Evolutionary conservation across 2,797 vertebrate genomes (phyloP).

Genomic region (Paratrypauchen microcephalus): DNA sequence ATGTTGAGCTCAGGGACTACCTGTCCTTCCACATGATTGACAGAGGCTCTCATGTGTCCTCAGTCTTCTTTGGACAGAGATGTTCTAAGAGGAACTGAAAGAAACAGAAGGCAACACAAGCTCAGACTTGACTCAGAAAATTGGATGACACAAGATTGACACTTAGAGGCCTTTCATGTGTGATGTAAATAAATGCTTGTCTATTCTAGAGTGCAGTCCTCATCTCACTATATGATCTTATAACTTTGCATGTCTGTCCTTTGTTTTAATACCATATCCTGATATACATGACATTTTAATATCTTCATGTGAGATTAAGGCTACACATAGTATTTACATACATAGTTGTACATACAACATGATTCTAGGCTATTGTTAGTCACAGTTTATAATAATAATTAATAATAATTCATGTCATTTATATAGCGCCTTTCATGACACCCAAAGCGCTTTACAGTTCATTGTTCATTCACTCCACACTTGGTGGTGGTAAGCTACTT

Average conservation of each 20-base stretch:
- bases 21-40: constrained; percentile 16
- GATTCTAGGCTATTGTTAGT: constrained; percentile 2
- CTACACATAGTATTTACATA: no score
- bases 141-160: constrained; percentile 6
- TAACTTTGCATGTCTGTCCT: background rate
- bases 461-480: no score
- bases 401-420: no score
- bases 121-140: background rate
- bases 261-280: constrained; percentile 41
- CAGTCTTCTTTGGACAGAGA: constrained; percentile 1
- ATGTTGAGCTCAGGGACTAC: constrained; percentile 6
- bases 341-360: background rate
- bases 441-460: no score
- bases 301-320: constrained; percentile 31
- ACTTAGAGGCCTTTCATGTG: background rate
- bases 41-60: constrained; percentile 8
- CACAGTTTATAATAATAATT: constrained; percentile 24
- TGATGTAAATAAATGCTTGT: background rate
- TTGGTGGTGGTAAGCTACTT: no score
- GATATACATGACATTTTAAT: constrained; percentile 45
- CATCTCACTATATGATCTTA: background rate
- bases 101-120: background rate
- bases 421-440: no score
- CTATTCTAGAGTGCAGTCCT: background rate
- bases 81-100: background rate